Percentiles rank a stretch among this genome's conserved stretches.
These are phyloP conservation scores for Epicampocera succincta DNA, from an alignment of 2,888 invertebrate genomes.

Conservation along the genomic window DNA sequence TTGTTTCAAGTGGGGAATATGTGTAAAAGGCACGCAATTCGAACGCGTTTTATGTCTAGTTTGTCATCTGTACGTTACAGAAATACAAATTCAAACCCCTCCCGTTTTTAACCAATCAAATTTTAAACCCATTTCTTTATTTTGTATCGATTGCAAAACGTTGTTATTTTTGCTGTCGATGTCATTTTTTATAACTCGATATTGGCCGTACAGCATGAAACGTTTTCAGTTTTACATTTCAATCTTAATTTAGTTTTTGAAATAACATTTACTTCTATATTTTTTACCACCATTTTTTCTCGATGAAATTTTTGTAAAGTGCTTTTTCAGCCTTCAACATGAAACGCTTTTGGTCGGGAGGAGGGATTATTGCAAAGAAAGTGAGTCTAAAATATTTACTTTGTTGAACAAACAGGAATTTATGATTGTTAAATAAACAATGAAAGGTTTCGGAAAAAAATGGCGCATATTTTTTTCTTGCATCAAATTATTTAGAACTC, in stretches of 20 bases:
- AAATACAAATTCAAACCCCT: slow-evolving; percentile 44
- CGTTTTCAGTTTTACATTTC: slow-evolving; percentile 81
- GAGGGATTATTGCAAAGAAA: slow-evolving; percentile 21
- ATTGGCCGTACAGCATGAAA: slow-evolving; percentile 72
- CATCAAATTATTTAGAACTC: neutral
- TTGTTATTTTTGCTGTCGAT: slow-evolving; percentile 48
- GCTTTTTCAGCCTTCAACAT: slow-evolving; percentile 46
- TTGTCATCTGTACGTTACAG: slow-evolving; percentile 62
- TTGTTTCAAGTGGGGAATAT: neutral
- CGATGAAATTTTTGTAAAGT: slow-evolving; percentile 44
- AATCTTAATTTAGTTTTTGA: slow-evolving; percentile 80
- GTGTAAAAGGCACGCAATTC: slow-evolving; percentile 67
- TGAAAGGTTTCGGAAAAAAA: neutral
- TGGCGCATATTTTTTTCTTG: neutral
- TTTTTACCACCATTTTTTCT: slow-evolving; percentile 6
- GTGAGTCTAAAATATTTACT: slow-evolving; percentile 64
- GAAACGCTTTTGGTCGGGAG: neutral
- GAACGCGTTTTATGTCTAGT: slow-evolving; percentile 53
- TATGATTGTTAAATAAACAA: slow-evolving; percentile 63
- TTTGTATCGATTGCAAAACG: slow-evolving; percentile 64
- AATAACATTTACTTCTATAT: slow-evolving; percentile 71
- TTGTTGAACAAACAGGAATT: slow-evolving; percentile 62
- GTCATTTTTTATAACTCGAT: slow-evolving; percentile 11
- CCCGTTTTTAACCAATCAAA: slow-evolving; percentile 9
- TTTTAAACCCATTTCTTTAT: slow-evolving; percentile 28